phyloP scores from a whole-genome alignment of 2,888 invertebrate genomes.

The Oasisia sp. region DNA sequence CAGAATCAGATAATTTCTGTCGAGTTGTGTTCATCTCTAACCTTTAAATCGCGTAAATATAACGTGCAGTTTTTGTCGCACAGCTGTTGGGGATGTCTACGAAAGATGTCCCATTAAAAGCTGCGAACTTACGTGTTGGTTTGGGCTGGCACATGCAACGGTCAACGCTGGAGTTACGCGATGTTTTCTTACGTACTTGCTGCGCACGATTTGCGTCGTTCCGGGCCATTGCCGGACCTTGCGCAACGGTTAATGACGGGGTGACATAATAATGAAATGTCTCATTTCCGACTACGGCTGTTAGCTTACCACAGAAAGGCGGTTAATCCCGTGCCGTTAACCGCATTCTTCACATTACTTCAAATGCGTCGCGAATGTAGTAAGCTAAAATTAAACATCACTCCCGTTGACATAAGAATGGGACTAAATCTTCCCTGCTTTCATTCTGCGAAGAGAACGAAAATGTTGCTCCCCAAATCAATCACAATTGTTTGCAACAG shows the following conservation, averaged over 20 bases:
- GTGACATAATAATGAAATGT: not conserved
- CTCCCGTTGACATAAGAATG: not conserved
- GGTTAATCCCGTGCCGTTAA: no score
- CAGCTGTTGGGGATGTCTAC: no score
- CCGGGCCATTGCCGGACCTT: not conserved
- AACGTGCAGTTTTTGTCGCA: no score
- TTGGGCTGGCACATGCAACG: not conserved
- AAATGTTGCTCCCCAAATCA: not conserved
- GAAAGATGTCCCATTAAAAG: no score
- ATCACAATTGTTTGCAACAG: not conserved
- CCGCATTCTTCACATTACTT: no score
- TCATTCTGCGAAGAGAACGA: not conserved
- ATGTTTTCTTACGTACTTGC: not conserved
- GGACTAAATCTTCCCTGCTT: not conserved
- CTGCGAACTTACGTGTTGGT: not conserved
- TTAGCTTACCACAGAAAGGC: no score
- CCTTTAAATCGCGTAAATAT: no score
- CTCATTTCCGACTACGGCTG: not conserved
- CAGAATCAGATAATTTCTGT: no score
- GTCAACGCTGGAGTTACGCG: not conserved
- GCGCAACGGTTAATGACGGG: not conserved
- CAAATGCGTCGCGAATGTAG: no score
- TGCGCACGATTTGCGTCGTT: not conserved
- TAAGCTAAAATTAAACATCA: no score
- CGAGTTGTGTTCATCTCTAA: no score